Percentiles rank a stretch among this genome's conserved stretches.
phyloP scores from a whole-genome alignment of 2,797 vertebrate genomes.

The Myripristis jacobus region DNA sequence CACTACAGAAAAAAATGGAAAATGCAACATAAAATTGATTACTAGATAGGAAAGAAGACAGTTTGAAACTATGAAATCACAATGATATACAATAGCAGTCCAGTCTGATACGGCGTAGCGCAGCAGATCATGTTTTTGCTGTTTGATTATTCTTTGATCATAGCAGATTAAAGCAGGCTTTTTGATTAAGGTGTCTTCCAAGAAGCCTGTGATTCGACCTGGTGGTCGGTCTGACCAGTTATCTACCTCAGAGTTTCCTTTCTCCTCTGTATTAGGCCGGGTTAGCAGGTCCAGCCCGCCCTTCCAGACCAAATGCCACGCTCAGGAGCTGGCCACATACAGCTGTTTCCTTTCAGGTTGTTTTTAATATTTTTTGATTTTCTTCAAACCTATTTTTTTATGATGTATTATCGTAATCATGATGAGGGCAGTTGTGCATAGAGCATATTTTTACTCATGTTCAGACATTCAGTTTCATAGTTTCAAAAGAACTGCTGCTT shows the following conservation, averaged over 20 bases:
- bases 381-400: slow-evolving; percentile 76
- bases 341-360: slow-evolving; percentile 81
- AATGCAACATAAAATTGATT: slow-evolving; percentile 76
- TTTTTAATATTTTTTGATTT: slow-evolving; percentile 81
- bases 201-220: slow-evolving; percentile 93
- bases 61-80: slow-evolving; percentile 90
- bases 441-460: slow-evolving; percentile 74
- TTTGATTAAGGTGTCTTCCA: slow-evolving; percentile 92
- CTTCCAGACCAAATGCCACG: slow-evolving; percentile 98
- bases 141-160: slow-evolving; percentile 80
- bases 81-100: slow-evolving; percentile 80
- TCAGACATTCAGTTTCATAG: slow-evolving; percentile 87
- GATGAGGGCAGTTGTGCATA: slow-evolving; percentile 84
- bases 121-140: slow-evolving; percentile 47
- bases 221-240: slow-evolving; percentile 94
- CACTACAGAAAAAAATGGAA: slow-evolving; percentile 87
- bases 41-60: slow-evolving; percentile 76
- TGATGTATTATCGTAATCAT: slow-evolving; percentile 81
- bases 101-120: slow-evolving; percentile 49
- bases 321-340: slow-evolving; percentile 95
- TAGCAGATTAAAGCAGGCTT: slow-evolving; percentile 81
- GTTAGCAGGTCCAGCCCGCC: slow-evolving; percentile 97
- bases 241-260: slow-evolving; percentile 99
- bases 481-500: slow-evolving; percentile 92
- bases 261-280: slow-evolving; percentile 93